Conservation (phyloP, 2,888 invertebrate species). For the Rhingia rostrata region DNA sequence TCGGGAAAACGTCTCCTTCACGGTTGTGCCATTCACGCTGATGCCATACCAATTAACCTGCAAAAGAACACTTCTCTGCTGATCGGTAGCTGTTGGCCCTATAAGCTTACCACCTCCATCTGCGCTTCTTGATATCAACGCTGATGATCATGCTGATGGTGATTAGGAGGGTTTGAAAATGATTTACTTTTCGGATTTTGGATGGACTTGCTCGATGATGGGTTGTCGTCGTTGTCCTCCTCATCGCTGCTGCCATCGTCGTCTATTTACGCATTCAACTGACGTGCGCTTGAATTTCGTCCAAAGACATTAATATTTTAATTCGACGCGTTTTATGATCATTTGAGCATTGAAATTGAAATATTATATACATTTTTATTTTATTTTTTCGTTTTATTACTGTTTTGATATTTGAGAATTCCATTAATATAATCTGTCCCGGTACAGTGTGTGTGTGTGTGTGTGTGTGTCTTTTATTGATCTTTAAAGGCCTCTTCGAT, state of each 20-base stretch:
- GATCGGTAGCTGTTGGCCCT: slow-evolving; percentile 22
- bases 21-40: slow-evolving; percentile 37
- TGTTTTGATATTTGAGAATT: slow-evolving; percentile 69
- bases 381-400: slow-evolving; percentile 23
- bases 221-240: too few relatives aligned
- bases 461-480: slow-evolving; percentile 51
- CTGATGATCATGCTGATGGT: slow-evolving; percentile 51
- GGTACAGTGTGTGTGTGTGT: slow-evolving; percentile 9
- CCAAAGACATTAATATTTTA: slow-evolving; percentile 74
- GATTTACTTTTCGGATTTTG: slow-evolving; percentile 69
- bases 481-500: slow-evolving; percentile 36
- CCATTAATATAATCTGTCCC: slow-evolving; percentile 47
- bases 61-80: slow-evolving; percentile 38
- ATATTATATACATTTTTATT: slow-evolving; percentile 57
- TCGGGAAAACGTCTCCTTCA: too few relatives aligned
- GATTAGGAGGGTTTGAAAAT: slow-evolving; percentile 60
- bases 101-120: slow-evolving; percentile 39
- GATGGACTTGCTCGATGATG: neutral
- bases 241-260: slow-evolving; percentile 2
- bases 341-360: slow-evolving; percentile 70
- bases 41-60: slow-evolving; percentile 47
- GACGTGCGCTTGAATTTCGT: slow-evolving; percentile 72
- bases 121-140: slow-evolving; percentile 30
- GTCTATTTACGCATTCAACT: slow-evolving; percentile 50
- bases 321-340: slow-evolving; percentile 74